Evolutionary conservation across 2,888 invertebrate genomes (phyloP).

Genomic region (Diarsia mendica): DNA sequence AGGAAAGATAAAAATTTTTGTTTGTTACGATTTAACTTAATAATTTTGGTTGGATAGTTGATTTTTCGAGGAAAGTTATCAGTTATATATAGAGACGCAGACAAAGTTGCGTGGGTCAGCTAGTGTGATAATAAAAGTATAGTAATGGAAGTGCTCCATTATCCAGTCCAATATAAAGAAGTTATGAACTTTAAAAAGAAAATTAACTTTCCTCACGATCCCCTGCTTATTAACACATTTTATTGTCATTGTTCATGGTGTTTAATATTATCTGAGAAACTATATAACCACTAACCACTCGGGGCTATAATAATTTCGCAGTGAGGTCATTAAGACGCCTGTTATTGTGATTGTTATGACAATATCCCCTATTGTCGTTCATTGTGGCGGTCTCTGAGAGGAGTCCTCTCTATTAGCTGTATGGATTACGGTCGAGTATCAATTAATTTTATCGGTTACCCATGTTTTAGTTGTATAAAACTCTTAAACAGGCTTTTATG

Average conservation of each 20-base stretch:
- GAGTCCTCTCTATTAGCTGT: conserved; percentile 32
- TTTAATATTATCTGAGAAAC: conserved; percentile 35
- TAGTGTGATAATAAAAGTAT: conserved; percentile 38
- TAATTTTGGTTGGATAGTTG: too few species aligned
- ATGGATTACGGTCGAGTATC: conserved; percentile 31
- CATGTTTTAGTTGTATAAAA: conserved; percentile 12
- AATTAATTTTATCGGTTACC: conserved; percentile 31
- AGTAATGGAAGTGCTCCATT: conserved; percentile 43
- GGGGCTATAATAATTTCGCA: conserved; percentile 33
- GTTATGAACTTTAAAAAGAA: conserved; percentile 52
- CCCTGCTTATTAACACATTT: conserved; percentile 45
- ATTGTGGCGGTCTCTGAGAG: conserved; percentile 30
- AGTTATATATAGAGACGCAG: too few species aligned
- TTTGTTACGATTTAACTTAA: too few species aligned
- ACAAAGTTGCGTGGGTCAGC: too few species aligned
- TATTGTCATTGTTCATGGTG: conserved; percentile 38
- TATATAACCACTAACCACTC: conserved; percentile 26
- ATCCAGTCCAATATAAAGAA: conserved; percentile 42
- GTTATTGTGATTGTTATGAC: conserved; percentile 53
- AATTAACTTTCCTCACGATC: conserved; percentile 43
- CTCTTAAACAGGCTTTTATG: neutral
- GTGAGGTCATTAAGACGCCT: conserved; percentile 30
- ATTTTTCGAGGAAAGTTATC: too few species aligned
- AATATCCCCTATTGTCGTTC: conserved; percentile 34
- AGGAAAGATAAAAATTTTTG: too few species aligned